Evolutionary conservation across 2,888 invertebrate genomes (phyloP), one percentile per base, ranked within the genome.

Genomic region (Epicampocera succincta): DNA sequence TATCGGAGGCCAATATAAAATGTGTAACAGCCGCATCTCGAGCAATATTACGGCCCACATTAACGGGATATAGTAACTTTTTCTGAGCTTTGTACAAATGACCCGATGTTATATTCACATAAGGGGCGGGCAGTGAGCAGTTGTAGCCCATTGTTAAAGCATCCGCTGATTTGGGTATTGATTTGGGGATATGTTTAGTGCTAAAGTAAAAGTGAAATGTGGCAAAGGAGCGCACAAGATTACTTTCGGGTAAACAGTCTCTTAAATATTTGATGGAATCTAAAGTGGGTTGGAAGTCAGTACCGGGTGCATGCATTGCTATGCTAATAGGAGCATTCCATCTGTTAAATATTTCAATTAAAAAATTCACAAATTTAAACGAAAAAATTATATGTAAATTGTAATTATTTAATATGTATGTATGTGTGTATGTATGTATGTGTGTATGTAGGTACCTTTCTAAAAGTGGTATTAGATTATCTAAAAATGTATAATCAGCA

Each of bases 171-270:
- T 94, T 92, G 76, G 95, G 95, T 85, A 96, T 93, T 91, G 92
- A 90, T 91, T 94, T 94, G 74, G 97, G 97, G 89, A 96, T 94
- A 91, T 97, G 96, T 88, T 96, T 95, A 87, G 95, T 94, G 87
- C 96, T 95, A 92, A 97, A 97, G 92, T 96, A 97, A 69, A 98
- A 90, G 90, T 98, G 97, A 92, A 98, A 97, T 84, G 97, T 96
- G 90, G 96, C 96, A 88, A 93, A 94, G 87, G 95, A 94, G 73
- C 94, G 93, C 85, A 98, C 93, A 86, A 96, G 92, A 56, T 94
- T 93, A 84, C 91, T 91, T 84, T 92, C 92, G 19, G 93, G 93
- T 83, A 93, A 92, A 90, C 97, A 97, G 88, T 94, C 95, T 78
- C 97, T 93, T 80, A 96, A 92, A 91, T 95, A 96, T 85, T 94